Conservation (phyloP, 1,140 invertebrate species). For the Trichomalopsis sarcophagae region DNA sequence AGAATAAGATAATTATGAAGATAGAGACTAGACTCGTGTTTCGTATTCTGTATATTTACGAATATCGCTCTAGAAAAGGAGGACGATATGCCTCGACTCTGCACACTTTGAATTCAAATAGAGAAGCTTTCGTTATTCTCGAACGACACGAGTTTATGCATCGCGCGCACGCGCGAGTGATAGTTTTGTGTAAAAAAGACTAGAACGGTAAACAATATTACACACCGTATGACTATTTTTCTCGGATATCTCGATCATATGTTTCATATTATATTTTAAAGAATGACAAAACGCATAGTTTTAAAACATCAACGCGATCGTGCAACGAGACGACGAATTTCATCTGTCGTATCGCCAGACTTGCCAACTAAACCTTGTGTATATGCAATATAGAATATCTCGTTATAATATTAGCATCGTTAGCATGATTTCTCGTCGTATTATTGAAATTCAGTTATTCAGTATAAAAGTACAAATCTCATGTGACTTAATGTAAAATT, state of each 20-base stretch:
- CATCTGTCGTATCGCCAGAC: not conserved
- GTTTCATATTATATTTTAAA: not conserved
- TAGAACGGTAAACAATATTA: not conserved
- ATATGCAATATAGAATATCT: not conserved
- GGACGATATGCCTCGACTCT: slow-evolving; percentile 9
- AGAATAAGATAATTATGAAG: slow-evolving; percentile 31
- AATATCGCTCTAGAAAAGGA: slow-evolving; percentile 19
- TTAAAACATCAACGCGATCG: not conserved
- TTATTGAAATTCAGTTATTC: slow-evolving; percentile 47
- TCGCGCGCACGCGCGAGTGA: not conserved
- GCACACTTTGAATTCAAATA: not conserved
- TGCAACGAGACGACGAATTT: not conserved
- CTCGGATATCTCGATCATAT: not conserved
- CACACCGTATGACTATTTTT: not conserved
- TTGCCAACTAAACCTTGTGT: not conserved
- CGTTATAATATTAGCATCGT: not conserved
- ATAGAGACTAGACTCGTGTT: slow-evolving; percentile 1
- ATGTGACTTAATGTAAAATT: slow-evolving; percentile 46
- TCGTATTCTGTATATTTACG: not conserved
- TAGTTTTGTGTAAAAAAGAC: slow-evolving; percentile 8
- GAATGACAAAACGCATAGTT: not conserved
- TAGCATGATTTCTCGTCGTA: slow-evolving; percentile 31
- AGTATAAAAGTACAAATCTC: slow-evolving; percentile 53
- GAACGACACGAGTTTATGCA: not conserved
- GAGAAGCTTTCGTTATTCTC: not conserved